These are phyloP conservation scores for Hydra vulgaris DNA, from an alignment of 30 jellyfish, hydroid and myxozoan species.

Conservation along the genomic window DNA sequence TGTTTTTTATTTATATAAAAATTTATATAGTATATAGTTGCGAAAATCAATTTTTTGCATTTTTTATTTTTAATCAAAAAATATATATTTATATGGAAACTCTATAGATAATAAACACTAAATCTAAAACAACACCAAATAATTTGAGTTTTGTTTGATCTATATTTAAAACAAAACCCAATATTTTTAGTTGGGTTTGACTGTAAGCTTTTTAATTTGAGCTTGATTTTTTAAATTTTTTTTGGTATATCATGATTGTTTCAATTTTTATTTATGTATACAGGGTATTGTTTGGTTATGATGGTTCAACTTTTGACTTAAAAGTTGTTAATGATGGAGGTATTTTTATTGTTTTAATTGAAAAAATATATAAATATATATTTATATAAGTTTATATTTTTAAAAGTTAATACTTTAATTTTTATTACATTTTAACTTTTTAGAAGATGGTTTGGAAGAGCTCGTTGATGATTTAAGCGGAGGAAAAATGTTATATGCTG, in stretches of 20 bases:
- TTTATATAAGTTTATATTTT: neutral
- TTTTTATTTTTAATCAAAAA: too few species aligned
- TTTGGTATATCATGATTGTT: neutral
- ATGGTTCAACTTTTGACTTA: conserved; percentile 63
- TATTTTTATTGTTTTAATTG: conserved; percentile 1
- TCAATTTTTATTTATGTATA: neutral
- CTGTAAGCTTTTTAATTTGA: too few species aligned
- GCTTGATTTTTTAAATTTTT: neutral
- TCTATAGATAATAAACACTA: too few species aligned
- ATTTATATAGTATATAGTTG: too few species aligned
- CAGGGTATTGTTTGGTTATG: conserved; percentile 96
- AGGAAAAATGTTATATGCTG: conserved; percentile 85
- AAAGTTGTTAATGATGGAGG: conserved; percentile 85
- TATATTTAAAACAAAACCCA: too few species aligned
- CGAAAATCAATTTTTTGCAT: too few species aligned
- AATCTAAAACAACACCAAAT: too few species aligned
- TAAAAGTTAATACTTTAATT: neutral
- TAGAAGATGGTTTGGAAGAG: conserved; percentile 93
- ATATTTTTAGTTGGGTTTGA: too few species aligned
- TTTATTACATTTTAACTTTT: neutral
- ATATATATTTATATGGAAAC: too few species aligned
- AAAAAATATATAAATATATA: neutral
- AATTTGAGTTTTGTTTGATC: too few species aligned
- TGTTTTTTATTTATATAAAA: too few species aligned
- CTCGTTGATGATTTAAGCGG: conserved; percentile 76